These are phyloP conservation scores for Phrixothrix hirtus DNA, from an alignment of 2,888 invertebrate genomes.

Conservation along the genomic window DNA sequence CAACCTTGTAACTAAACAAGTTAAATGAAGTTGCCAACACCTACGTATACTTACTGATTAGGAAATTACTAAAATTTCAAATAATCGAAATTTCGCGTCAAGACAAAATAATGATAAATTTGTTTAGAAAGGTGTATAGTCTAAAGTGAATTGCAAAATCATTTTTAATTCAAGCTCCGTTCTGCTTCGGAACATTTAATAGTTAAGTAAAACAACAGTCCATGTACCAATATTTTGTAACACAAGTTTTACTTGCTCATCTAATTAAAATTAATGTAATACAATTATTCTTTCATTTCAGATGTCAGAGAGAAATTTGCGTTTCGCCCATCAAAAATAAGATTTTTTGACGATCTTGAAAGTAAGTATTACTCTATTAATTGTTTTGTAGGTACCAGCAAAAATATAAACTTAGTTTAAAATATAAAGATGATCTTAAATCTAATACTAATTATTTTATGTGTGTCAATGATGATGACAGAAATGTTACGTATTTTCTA, in stretches of 20 bases:
- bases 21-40: no score
- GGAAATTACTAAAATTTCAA: no score
- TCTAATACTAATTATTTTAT: slow-evolving; percentile 29
- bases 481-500: slow-evolving; percentile 25
- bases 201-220: slow-evolving; percentile 10
- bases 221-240: slow-evolving; percentile 13
- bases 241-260: not conserved
- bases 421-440: slow-evolving; percentile 21
- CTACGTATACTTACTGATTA: no score
- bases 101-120: no score
- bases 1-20: no score
- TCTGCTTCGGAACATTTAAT: slow-evolving; percentile 10
- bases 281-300: slow-evolving; percentile 30
- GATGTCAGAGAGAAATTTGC: slow-evolving; percentile 39
- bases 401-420: slow-evolving; percentile 1
- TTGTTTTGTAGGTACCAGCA: slow-evolving; percentile 6
- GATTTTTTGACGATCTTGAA: slow-evolving; percentile 71
- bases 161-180: slow-evolving; percentile 4
- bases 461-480: slow-evolving; percentile 26
- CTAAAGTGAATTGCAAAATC: slow-evolving; percentile 8
- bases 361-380: no score
- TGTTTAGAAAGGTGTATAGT: not conserved
- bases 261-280: slow-evolving; percentile 5
- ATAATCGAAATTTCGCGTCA: no score
- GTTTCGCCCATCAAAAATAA: slow-evolving; percentile 49